A percentile compares a stretch with the other conserved stretches of the same genome.
Evolutionary conservation across 2,797 vertebrate genomes (phyloP).

Genomic region (Notamacropus eugenii): DNA sequence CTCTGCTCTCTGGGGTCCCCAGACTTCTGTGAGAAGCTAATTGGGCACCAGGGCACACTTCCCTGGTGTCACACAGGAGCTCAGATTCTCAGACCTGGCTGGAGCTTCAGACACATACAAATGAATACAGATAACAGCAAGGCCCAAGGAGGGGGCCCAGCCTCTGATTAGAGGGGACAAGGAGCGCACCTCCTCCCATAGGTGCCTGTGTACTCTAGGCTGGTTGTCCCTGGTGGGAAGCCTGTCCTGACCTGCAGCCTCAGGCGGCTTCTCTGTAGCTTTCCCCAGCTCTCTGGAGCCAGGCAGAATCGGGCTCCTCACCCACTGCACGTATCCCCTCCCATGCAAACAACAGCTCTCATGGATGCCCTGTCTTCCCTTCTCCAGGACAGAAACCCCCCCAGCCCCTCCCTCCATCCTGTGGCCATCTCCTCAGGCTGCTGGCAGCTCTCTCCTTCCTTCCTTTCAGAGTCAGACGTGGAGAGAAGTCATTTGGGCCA

Average conservation of each 20-base stretch:
- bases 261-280: background rate
- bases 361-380: no score
- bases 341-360: background rate
- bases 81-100: background rate
- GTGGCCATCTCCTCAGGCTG: background rate
- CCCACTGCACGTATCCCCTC: background rate
- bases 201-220: background rate
- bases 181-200: background rate
- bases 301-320: background rate
- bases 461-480: background rate
- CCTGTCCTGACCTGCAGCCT: background rate
- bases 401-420: no score
- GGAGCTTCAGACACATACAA: background rate
- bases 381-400: no score
- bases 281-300: no score
- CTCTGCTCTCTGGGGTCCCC: background rate
- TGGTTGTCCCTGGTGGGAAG: background rate
- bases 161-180: no score
- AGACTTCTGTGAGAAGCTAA: background rate
- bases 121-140: background rate
- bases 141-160: no score
- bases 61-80: background rate
- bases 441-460: background rate
- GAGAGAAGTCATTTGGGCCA: slow-evolving; percentile 56
- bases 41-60: background rate